phyloP scores from a whole-genome alignment of 2,888 invertebrate species.

The Branchipolynoe longqiensis region DNA sequence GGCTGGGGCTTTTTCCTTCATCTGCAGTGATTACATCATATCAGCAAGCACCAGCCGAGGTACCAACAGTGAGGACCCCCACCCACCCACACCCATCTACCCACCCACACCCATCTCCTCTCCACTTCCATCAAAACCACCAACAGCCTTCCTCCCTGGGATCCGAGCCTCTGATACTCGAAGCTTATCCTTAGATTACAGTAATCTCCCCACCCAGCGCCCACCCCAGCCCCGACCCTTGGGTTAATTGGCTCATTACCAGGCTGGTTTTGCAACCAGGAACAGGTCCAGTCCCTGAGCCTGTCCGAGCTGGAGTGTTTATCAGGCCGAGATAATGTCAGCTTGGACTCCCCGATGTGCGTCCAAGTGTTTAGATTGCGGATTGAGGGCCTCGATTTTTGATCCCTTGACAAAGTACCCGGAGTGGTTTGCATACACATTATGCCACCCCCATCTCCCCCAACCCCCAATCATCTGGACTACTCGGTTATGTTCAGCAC shows the following conservation, averaged over 20 bases:
- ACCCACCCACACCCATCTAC: not conserved
- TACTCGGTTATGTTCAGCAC: not conserved
- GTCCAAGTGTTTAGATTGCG: constrained; percentile 1
- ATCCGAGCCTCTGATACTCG: too few relatives aligned
- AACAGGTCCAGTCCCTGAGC: not conserved
- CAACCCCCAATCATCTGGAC: not conserved
- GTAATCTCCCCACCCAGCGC: not conserved
- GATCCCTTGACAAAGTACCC: constrained; percentile 11
- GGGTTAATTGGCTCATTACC: constrained; percentile 29
- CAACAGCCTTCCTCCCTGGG: too few relatives aligned
- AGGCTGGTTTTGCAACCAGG: too few relatives aligned
- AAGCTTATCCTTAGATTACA: constrained; percentile 6
- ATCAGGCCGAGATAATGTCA: constrained; percentile 24
- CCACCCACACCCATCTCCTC: not conserved
- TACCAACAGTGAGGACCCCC: not conserved
- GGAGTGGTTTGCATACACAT: not conserved
- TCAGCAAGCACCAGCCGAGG: constrained; percentile 13
- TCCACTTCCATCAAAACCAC: too few relatives aligned
- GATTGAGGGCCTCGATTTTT: constrained; percentile 8
- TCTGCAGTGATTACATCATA: constrained; percentile 38
- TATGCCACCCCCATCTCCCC: not conserved
- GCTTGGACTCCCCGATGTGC: not conserved
- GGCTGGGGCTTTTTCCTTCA: constrained; percentile 12
- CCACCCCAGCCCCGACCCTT: not conserved
- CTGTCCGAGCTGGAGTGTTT: constrained; percentile 13